Percentiles rank a stretch among this genome's conserved stretches.
Conservation (phyloP, 2,888 invertebrate genomes). For the Enchytraeus crypticus region DNA sequence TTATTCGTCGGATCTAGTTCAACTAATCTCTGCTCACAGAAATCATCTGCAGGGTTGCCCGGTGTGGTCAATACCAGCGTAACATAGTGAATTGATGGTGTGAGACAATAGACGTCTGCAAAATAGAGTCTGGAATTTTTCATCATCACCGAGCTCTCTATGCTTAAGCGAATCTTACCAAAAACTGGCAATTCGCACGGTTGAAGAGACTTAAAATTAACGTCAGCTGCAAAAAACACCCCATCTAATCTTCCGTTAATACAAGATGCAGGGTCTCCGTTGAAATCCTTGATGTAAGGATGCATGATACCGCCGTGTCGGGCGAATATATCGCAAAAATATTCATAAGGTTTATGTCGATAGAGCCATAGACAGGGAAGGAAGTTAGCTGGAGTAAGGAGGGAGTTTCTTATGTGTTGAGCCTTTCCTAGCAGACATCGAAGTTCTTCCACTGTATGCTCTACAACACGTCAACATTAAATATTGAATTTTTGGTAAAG, state of each 20-base stretch:
- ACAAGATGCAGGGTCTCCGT: slow-evolving; percentile 13
- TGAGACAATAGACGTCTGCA: slow-evolving; percentile 4
- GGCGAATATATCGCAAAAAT: slow-evolving; percentile 10
- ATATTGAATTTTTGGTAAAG: no score
- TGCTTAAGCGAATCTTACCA: slow-evolving; percentile 1
- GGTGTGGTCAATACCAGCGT: slow-evolving; percentile 13
- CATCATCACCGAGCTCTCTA: no score
- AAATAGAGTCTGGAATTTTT: slow-evolving; percentile 1
- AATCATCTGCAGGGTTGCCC: slow-evolving; percentile 5
- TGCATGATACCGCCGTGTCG: slow-evolving; percentile 15
- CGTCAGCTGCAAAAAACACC: slow-evolving; percentile 17
- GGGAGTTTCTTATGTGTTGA: no score
- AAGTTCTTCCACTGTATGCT: no score
- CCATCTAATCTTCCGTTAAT: slow-evolving; percentile 18
- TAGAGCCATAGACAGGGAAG: slow-evolving; percentile 10
- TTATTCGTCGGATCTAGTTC: not conserved
- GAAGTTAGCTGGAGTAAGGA: no score
- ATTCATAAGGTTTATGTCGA: slow-evolving; percentile 16
- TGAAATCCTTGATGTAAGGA: slow-evolving; percentile 13
- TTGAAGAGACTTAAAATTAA: slow-evolving; percentile 1
- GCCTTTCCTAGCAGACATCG: no score
- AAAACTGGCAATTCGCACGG: slow-evolving; percentile 2
- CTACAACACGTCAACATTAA: no score
- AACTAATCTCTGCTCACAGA: slow-evolving; percentile 3
- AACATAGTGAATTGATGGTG: slow-evolving; percentile 6